Evolutionary conservation across 1,140 invertebrate genomes (phyloP).

Genomic region (Drosophila ananassae): DNA sequence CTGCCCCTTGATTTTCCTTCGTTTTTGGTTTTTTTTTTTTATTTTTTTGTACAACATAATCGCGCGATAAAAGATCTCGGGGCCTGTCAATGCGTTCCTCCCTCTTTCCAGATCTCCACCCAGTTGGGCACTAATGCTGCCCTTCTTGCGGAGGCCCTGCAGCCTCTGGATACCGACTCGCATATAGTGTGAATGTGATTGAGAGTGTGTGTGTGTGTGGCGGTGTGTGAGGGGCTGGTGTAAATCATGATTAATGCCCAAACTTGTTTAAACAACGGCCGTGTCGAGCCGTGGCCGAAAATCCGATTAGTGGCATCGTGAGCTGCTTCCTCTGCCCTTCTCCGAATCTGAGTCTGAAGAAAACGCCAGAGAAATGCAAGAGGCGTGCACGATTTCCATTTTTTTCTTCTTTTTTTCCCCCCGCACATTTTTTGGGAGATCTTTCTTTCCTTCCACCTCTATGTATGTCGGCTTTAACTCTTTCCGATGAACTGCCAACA

Average conservation of each 20-base stretch:
- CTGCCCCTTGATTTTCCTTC: slow-evolving; percentile 39
- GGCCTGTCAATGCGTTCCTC: slow-evolving; percentile 74
- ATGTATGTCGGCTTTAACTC: slow-evolving; percentile 36
- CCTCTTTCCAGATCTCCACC: slow-evolving; percentile 21
- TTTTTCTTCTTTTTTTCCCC: slow-evolving; percentile 25
- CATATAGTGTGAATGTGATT: slow-evolving; percentile 30
- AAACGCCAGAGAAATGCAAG: slow-evolving; percentile 51
- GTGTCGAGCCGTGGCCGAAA: slow-evolving; percentile 75
- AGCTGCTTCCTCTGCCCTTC: slow-evolving; percentile 39
- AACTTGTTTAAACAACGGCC: slow-evolving; percentile 78
- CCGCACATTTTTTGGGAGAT: background rate
- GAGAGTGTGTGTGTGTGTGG: slow-evolving; percentile 23
- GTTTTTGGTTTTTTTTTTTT: slow-evolving; percentile 1
- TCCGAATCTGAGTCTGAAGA: slow-evolving; percentile 23
- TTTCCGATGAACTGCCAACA: slow-evolving; percentile 70
- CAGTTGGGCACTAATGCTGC: slow-evolving; percentile 54
- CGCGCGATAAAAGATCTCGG: slow-evolving; percentile 76
- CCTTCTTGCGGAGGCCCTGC: slow-evolving; percentile 30
- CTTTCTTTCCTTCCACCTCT: slow-evolving; percentile 15
- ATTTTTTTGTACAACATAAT: slow-evolving; percentile 66
- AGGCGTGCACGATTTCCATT: slow-evolving; percentile 72
- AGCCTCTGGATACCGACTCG: slow-evolving; percentile 14
- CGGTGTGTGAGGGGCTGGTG: slow-evolving; percentile 41
- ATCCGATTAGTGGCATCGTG: slow-evolving; percentile 76
- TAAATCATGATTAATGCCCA: slow-evolving; percentile 80